Evolutionary conservation across 2,797 vertebrate species (phyloP).

Genomic region (Momotus momota): DNA sequence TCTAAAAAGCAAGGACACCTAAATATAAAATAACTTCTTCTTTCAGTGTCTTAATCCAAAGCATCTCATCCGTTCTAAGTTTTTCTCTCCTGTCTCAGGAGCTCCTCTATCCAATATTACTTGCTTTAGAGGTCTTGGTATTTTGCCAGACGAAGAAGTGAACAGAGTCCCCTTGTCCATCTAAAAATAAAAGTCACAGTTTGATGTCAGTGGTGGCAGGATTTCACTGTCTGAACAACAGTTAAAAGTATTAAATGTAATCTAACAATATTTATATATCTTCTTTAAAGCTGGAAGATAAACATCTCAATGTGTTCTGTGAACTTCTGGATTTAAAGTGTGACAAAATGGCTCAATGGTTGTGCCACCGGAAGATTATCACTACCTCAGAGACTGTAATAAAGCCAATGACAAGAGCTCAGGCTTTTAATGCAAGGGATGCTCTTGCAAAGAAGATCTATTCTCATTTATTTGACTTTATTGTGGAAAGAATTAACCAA

Average conservation of each 20-base stretch:
- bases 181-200: background rate
- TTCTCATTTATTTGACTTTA: conserved; percentile 90
- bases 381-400: conserved; percentile 88
- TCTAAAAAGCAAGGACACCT: background rate
- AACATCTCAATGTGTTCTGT: conserved; percentile 88
- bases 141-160: background rate
- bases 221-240: background rate
- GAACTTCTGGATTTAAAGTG: conserved; percentile 85
- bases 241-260: background rate
- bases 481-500: conserved; percentile 90
- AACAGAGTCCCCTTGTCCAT: background rate
- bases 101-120: background rate
- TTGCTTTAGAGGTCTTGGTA: background rate
- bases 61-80: background rate
- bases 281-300: conserved; percentile 81
- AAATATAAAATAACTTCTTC: background rate
- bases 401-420: conserved; percentile 87
- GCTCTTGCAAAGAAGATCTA: conserved; percentile 97
- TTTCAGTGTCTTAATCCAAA: background rate
- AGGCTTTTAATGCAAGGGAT: conserved; percentile 88
- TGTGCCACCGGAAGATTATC: conserved; percentile 90
- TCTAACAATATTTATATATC: background rate
- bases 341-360: conserved; percentile 84
- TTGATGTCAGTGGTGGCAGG: background rate
- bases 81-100: background rate